Base-by-base conservation (phyloP, 2,888 invertebrate genomes). In the Drosophila acutilabella region DNA sequence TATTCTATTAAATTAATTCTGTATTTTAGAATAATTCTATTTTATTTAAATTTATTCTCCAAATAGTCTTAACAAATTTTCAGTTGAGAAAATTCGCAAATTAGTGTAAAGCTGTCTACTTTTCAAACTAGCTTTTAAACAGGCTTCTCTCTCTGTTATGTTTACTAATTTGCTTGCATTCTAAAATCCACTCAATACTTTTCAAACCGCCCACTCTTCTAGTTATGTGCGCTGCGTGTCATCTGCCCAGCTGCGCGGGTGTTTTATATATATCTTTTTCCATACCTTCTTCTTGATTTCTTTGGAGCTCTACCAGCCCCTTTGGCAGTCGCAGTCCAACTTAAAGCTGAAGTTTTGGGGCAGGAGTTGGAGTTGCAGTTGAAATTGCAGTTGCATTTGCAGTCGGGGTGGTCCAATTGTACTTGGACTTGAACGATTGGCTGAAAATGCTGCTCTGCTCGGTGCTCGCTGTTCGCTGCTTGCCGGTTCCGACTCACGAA, bases 391-490 rank as follows among this genome's bases (percentile, higher is more conserved):
- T 38, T 44, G 61, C 41, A 44, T 44, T 36, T 38, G 47, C 40
- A 30, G 69, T 59, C 87, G 89, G 87, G 87, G 87, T 87, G 87
- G 87, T 87, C 87, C 89, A 87, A 87, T 89, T 87, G 88, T 87
- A 74, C 88, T 87, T 83, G 85, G 83, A 87, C 81, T 83, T 83
- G 83, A 83, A 83, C 83, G 83, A 83, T 83, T 83, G 83, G 83
- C 79, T 79, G 79, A 36, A 36, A 13, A 36, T 11, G 36, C 13
- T 36, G 11, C 36, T 11, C 36, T 36, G 36, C 13, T 13, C 10
- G 11, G 13, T 36, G 36, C 13, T 36, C 13, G 3, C 36, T 36
- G 36, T 5, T 36, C 13, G 13, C 36, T 36, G 36, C 13, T 36
- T 36, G 64, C 71, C 72, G 82, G 61, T 51, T 71, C 64, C 23